phyloP scores from a whole-genome alignment of 2,797 vertebrate species.

The Neosalanx taihuensis region DNA sequence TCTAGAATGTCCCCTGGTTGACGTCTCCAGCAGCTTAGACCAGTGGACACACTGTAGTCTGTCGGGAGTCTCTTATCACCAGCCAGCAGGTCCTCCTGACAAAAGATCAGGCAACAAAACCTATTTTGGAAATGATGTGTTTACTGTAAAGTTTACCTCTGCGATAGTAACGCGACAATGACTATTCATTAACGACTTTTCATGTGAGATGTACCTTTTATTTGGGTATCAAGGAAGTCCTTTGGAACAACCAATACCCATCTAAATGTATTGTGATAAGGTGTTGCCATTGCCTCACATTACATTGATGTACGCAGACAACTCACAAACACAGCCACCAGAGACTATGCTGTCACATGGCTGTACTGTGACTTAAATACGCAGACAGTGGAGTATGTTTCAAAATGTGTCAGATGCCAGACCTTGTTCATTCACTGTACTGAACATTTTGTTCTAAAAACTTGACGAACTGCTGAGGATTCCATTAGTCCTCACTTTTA shows the following conservation, averaged over 20 bases:
- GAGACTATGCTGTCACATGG: conserved; percentile 25
- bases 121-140: conserved; percentile 28
- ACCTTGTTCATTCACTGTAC: neutral
- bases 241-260: conserved; percentile 43
- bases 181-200: conserved; percentile 40
- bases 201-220: conserved; percentile 38
- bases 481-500: neutral
- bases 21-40: conserved; percentile 38
- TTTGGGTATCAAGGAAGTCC: conserved; percentile 34
- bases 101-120: conserved; percentile 34
- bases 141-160: conserved; percentile 40
- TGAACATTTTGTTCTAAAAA: neutral
- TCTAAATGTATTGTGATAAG: conserved; percentile 20
- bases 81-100: conserved; percentile 39
- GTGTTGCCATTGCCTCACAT: conserved; percentile 34
- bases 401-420: neutral
- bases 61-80: conserved; percentile 53
- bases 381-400: conserved; percentile 3
- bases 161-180: conserved; percentile 37
- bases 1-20: conserved; percentile 27
- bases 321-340: conserved; percentile 7
- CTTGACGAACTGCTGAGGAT: neutral
- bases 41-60: neutral
- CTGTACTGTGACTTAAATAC: neutral
- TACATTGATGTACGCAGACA: conserved; percentile 20